Evolutionary conservation across 2,888 invertebrate species (phyloP).

Genomic region (Tetheella fluctuosa): DNA sequence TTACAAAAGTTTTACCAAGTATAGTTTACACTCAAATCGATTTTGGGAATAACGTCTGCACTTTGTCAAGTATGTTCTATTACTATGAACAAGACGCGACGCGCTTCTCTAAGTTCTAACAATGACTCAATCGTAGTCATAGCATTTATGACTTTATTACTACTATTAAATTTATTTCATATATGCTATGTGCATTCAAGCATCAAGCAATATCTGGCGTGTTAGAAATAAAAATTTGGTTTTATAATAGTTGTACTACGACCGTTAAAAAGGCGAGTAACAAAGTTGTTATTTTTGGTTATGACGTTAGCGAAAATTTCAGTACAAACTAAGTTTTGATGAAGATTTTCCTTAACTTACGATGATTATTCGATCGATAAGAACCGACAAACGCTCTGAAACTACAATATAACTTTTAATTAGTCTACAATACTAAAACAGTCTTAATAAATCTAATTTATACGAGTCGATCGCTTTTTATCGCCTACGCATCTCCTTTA

Average conservation of each 20-base stretch:
- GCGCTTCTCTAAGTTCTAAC: not conserved
- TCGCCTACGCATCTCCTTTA: not conserved
- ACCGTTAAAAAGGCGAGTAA: not conserved
- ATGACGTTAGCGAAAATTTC: not conserved
- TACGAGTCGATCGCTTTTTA: slow-evolving; percentile 4
- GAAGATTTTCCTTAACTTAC: not conserved
- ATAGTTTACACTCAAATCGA: no score
- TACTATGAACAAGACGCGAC: not conserved
- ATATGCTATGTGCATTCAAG: not conserved
- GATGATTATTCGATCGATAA: not conserved
- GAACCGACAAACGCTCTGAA: not conserved
- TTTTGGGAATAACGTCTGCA: not conserved
- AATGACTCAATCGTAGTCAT: not conserved
- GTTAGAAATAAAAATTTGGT: not conserved
- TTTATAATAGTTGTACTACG: not conserved
- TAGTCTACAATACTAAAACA: not conserved
- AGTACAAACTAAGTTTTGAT: no score
- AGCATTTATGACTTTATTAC: not conserved
- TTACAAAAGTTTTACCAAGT: no score
- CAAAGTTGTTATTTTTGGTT: no score
- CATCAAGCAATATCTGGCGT: not conserved
- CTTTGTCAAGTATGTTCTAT: not conserved
- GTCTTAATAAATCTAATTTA: slow-evolving; percentile 6
- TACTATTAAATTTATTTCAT: not conserved
- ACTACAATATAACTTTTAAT: not conserved